Evolutionary conservation across 2,888 invertebrate genomes (phyloP), one percentile per base, ranked within the genome.

Genomic region (Eubasilissa splendida): DNA sequence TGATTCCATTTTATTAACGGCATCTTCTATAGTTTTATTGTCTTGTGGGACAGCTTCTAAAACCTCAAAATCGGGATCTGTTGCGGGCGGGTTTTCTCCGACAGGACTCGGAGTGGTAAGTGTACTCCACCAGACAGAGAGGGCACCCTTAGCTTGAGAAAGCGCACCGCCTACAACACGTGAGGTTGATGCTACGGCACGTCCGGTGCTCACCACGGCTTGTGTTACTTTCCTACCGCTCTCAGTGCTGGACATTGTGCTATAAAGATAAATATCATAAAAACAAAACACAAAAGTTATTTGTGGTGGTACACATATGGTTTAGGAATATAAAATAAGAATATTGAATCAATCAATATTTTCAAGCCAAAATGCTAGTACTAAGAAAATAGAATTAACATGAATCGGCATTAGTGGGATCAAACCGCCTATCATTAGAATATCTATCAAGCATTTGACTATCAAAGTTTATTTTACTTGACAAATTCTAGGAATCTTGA

Each of bases 191-290:
- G 90, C 96, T 73, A 98, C 97, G 53, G 96, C 97, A 86, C 96
- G 93, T 52, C 97, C 97, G 2, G 98, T 98, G 83, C 95, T 95
- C 76, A 94, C 94, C 87, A 98, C 96, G 0, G 98, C 98, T 86
- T 97, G 97, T 86, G 97, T 97, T 82, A 98, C 91, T 88, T 97
- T 97, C 77, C 97, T 92, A 0, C 98, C 98, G 85, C 97, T 94
- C 88, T 98, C 98, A 58, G 97, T 96, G 86, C 95, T 97, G 85
- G 97, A 97, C 95, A 98, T 97, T 31, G 97, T 96, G 87, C 98
- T 98, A 56, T 50, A 68, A 68, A 12, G 7, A 68, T 9, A 68
- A 50, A 42, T 14, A 66, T 33, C 11, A 66, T n/a, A 12, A 12
- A 12, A 42, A 66, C 42, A 52, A 68, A 11, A 52, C 12, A 42